These are phyloP conservation scores for Ptychobarbus kaznakovi DNA, from an alignment of 2,797 vertebrate species.

Conservation along the genomic window DNA sequence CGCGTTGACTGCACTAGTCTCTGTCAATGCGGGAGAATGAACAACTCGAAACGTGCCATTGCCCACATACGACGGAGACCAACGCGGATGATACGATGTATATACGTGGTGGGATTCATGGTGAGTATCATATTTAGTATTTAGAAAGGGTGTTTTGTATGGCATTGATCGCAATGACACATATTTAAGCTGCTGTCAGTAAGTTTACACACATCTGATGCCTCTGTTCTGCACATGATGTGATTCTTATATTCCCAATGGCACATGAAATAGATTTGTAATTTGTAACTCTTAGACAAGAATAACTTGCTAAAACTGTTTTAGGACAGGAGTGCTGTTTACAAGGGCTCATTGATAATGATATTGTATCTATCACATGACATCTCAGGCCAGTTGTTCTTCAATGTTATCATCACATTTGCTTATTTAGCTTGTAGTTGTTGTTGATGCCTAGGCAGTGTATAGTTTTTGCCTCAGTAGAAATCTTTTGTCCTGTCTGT, in stretches of 20 bases:
- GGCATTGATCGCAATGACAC: not conserved
- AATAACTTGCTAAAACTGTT: not conserved
- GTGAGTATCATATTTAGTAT: constrained; percentile 70
- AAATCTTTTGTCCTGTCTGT: not conserved
- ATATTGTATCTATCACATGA: not conserved
- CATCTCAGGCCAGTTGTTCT: not conserved
- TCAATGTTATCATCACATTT: not conserved
- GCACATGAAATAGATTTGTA: not conserved
- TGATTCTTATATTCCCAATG: not conserved
- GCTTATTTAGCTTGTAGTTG: not conserved
- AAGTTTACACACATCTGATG: not conserved
- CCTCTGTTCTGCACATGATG: not conserved
- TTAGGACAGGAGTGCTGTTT: not conserved
- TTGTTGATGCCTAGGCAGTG: not conserved
- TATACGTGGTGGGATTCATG: constrained; percentile 84
- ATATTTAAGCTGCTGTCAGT: not conserved
- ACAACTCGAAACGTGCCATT: constrained; percentile 70
- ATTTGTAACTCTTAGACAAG: not conserved
- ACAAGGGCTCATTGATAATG: not conserved
- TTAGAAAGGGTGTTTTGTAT: not conserved
- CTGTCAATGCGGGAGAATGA: constrained; percentile 75
- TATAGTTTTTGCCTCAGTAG: not conserved
- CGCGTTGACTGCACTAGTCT: constrained; percentile 60
- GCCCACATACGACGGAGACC: constrained; percentile 63
- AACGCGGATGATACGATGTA: constrained; percentile 74